Percentiles rank a stretch among this genome's conserved stretches.
Conservation (phyloP, 2,113 vertebrate genomes). For the Pycnonotus jocosus region DNA sequence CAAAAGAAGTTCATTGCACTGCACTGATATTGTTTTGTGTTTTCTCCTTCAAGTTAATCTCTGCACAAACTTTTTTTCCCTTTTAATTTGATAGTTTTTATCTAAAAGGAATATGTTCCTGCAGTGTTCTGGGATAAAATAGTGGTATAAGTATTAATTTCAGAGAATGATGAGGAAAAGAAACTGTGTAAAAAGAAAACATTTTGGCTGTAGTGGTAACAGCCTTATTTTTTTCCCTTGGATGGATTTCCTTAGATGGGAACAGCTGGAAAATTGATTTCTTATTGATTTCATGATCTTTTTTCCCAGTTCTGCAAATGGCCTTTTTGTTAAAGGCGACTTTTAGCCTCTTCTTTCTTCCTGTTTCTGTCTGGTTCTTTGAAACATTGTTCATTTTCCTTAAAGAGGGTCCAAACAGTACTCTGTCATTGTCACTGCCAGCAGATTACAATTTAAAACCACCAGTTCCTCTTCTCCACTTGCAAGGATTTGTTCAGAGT, state of each 20-base stretch:
- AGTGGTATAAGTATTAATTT: not conserved
- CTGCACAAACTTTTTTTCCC: not conserved
- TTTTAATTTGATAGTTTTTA: not conserved
- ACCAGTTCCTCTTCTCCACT: not conserved
- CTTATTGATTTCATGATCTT: not conserved
- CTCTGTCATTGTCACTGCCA: not conserved
- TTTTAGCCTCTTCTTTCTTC: not conserved
- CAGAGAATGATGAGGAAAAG: not conserved
- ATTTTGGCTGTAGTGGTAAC: not conserved
- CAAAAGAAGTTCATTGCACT: not conserved
- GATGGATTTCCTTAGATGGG: not conserved
- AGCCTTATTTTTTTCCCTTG: not conserved
- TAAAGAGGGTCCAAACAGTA: not conserved
- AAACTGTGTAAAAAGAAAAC: not conserved
- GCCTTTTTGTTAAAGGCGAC: not conserved
- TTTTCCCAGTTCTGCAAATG: not conserved
- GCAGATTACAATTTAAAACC: not conserved
- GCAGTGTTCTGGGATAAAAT: not conserved
- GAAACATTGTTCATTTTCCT: not conserved
- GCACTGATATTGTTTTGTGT: not conserved
- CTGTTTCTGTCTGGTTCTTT: not conserved
- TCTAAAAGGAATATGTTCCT: not conserved
- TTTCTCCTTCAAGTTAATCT: not conserved
- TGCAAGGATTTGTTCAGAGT: not conserved
- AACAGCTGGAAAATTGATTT: conserved; percentile 22